These are phyloP conservation scores for Agrotis segetum DNA, from an alignment of 2,888 invertebrate species.

Conservation along the genomic window DNA sequence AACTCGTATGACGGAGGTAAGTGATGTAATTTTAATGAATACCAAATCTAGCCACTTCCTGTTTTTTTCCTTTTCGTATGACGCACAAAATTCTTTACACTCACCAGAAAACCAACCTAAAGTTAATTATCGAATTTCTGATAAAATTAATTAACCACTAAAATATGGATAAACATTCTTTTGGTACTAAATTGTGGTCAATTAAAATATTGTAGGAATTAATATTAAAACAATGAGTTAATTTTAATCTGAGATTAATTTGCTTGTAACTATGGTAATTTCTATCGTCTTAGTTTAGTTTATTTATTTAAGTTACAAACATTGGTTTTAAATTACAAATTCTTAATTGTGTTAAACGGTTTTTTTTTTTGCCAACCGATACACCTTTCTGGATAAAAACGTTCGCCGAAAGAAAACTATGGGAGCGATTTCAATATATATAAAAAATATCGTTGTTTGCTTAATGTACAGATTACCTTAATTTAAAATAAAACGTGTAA, in stretches of 20 bases:
- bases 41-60: slow-evolving; percentile 1
- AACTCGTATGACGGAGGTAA: no score
- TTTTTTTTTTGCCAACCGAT: no score
- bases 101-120: background rate
- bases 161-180: slow-evolving; percentile 23
- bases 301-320: no score
- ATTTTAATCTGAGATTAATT: slow-evolving; percentile 18
- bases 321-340: no score
- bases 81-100: background rate
- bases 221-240: slow-evolving; percentile 3
- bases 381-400: no score
- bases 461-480: no score
- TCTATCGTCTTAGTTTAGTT: background rate
- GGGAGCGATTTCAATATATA: no score
- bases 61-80: slow-evolving; percentile 10
- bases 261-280: slow-evolving; percentile 9
- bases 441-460: no score
- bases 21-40: background rate
- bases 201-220: slow-evolving; percentile 21
- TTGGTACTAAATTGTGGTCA: slow-evolving; percentile 29
- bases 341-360: no score
- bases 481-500: no score
- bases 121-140: slow-evolving; percentile 4
- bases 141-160: slow-evolving; percentile 42
- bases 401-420: no score